Conservation (phyloP, 2,113 vertebrate genomes). For the Limanda limanda region DNA sequence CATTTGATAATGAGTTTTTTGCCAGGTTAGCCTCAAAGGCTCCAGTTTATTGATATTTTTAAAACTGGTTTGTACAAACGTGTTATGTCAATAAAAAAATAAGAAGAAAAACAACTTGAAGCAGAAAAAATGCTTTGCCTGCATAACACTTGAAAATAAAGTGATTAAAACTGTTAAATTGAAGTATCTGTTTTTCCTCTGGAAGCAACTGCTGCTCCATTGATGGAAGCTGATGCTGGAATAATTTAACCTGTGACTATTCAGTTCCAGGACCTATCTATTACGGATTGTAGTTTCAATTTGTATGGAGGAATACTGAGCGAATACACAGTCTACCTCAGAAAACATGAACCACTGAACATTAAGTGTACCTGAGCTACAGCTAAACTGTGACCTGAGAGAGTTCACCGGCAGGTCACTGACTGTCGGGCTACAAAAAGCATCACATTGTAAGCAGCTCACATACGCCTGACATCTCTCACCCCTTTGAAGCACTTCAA, state of each 20-base stretch:
- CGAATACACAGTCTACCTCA: not conserved
- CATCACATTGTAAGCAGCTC: slow-evolving; percentile 15
- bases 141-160: slow-evolving; percentile 98
- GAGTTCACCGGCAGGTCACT: slow-evolving; percentile 45
- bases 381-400: not conserved
- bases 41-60: slow-evolving; percentile 97
- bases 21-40: slow-evolving; percentile 96
- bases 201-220: not conserved
- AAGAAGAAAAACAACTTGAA: slow-evolving; percentile 73
- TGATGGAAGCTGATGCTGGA: not conserved
- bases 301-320: not conserved
- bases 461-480: slow-evolving; percentile 14
- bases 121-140: slow-evolving; percentile 90
- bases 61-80: slow-evolving; percentile 99
- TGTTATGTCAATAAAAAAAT: slow-evolving; percentile 88
- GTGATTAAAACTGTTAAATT: slow-evolving; percentile 86
- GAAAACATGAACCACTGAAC: not conserved
- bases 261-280: too few relatives aligned
- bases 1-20: slow-evolving; percentile 93
- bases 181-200: not conserved
- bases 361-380: not conserved
- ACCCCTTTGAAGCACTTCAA: slow-evolving; percentile 47
- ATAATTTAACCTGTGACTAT: not conserved
- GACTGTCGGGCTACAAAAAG: slow-evolving; percentile 13
- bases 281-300: too few relatives aligned